Percentiles rank a stretch among this genome's conserved stretches.
These are phyloP conservation scores for Megaceryle torquata DNA, from an alignment of 2,113 vertebrate species.

Conservation along the genomic window DNA sequence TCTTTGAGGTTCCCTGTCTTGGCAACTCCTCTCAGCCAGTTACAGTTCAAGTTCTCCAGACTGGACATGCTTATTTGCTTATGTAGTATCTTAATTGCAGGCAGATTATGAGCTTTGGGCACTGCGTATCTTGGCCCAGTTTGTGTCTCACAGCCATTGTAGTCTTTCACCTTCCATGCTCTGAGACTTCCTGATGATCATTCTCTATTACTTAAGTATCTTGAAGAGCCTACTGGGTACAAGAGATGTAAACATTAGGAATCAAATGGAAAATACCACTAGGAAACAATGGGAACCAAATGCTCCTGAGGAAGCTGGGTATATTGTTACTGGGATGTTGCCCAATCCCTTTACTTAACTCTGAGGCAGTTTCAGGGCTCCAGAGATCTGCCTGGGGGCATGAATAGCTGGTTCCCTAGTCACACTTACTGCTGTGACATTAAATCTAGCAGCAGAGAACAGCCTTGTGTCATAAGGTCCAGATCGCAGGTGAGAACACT, in stretches of 20 bases:
- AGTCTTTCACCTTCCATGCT: neutral
- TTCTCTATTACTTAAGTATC: neutral
- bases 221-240: neutral
- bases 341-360: neutral
- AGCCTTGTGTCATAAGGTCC: neutral
- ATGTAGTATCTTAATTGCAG: neutral
- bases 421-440: neutral
- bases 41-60: neutral
- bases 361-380: neutral
- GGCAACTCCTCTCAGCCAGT: neutral
- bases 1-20: neutral
- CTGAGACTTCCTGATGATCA: neutral
- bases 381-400: neutral
- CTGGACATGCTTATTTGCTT: neutral
- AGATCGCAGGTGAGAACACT: neutral
- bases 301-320: neutral
- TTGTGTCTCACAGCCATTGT: neutral
- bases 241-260: neutral
- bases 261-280: slow-evolving; percentile 15
- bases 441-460: neutral
- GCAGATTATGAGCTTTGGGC: neutral
- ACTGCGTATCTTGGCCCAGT: neutral
- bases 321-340: slow-evolving; percentile 21
- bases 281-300: neutral
- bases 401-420: neutral